These are phyloP conservation scores for Sarcoramphus papa DNA, from an alignment of 2,797 vertebrate genomes.

Conservation along the genomic window DNA sequence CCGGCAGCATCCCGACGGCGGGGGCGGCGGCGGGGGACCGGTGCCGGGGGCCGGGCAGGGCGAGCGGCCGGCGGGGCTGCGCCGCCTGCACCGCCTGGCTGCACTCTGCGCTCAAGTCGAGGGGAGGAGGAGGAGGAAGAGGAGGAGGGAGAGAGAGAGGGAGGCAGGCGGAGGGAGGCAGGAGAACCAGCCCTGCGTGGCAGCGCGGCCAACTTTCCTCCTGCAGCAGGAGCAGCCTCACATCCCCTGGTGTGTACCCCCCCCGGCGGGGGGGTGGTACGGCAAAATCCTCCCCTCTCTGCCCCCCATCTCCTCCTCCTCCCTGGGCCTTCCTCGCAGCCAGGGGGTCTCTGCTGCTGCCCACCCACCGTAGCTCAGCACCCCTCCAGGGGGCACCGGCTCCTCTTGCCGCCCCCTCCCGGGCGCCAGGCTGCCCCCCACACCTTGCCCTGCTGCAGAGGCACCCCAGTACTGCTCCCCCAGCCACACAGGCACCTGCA, in stretches of 20 bases:
- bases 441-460: neutral
- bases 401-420: neutral
- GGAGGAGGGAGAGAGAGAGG: neutral
- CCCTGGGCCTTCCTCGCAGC: neutral
- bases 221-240: neutral
- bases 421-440: neutral
- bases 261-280: neutral
- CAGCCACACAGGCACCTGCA: neutral
- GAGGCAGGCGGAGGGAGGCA: neutral
- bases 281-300: neutral
- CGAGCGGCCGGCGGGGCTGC: neutral
- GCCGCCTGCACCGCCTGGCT: neutral
- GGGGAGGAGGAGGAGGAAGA: neutral
- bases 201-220: slow-evolving; percentile 37
- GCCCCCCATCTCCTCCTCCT: neutral
- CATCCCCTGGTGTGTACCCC: neutral
- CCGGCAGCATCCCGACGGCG: neutral
- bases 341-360: too few species aligned
- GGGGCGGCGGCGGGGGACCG: neutral
- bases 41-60: neutral
- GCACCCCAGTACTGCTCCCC: neutral
- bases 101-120: neutral
- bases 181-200: neutral
- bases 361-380: neutral
- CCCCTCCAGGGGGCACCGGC: neutral